Percentiles rank a stretch among this genome's conserved stretches.
These are phyloP conservation scores for Eulemur albifrons DNA, from an alignment of 2,797 vertebrate genomes.

Conservation along the genomic window DNA sequence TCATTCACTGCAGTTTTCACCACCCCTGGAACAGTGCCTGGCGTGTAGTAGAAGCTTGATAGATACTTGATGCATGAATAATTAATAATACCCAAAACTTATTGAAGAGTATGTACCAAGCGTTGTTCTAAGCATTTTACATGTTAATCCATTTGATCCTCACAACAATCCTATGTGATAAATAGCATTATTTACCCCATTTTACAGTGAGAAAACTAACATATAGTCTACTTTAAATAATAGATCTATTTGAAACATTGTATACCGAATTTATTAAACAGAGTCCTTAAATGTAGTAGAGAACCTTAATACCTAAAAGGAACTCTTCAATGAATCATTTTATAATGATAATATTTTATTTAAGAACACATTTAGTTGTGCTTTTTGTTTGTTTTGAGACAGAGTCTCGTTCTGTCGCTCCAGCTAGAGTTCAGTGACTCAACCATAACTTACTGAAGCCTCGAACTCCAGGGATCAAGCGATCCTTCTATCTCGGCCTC, in stretches of 20 bases:
- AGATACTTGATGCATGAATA: background rate
- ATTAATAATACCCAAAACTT: background rate
- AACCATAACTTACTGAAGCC: no score
- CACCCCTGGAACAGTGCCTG: background rate
- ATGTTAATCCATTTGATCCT: background rate
- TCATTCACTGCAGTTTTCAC: background rate
- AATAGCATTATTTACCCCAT: background rate
- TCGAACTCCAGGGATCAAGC: no score
- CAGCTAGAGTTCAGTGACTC: background rate
- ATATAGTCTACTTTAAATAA: background rate
- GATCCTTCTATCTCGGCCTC: no score
- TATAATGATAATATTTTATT: background rate
- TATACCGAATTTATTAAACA: background rate
- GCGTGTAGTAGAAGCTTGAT: background rate
- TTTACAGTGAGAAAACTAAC: constrained; percentile 20
- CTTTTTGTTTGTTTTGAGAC: background rate
- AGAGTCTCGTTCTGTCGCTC: background rate
- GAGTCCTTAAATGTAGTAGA: background rate
- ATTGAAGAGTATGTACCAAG: background rate
- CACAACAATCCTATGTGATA: background rate
- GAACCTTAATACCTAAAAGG: constrained; percentile 26
- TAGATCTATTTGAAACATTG: background rate
- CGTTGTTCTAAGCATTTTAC: constrained; percentile 17
- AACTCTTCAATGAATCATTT: background rate
- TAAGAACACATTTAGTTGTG: background rate